These are phyloP conservation scores for Leptodactylus fuscus DNA, from an alignment of 2,113 vertebrate genomes.

Conservation along the genomic window DNA sequence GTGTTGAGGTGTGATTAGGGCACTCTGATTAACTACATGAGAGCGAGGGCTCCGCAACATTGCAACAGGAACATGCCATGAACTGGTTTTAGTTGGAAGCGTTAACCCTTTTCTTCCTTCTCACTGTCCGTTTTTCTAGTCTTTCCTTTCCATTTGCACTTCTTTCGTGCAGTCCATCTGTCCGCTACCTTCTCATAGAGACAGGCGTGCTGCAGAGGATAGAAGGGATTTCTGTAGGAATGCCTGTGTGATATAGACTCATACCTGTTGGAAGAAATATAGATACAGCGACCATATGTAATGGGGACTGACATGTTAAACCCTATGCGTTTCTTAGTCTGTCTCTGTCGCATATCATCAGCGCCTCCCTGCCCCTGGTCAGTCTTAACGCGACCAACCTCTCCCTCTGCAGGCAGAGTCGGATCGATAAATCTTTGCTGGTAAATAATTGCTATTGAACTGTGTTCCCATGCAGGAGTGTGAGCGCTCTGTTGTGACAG, in stretches of 20 bases:
- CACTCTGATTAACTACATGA: neutral
- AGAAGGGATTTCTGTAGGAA: too few relatives aligned
- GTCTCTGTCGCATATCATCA: neutral
- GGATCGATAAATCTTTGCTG: slow-evolving; percentile 86
- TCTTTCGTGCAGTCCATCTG: neutral
- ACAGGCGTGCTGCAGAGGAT: too few relatives aligned
- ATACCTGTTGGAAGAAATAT: neutral
- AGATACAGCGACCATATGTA: neutral
- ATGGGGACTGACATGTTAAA: slow-evolving; percentile 6
- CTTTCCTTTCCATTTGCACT: neutral
- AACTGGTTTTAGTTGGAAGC: too few relatives aligned
- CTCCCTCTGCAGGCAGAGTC: slow-evolving; percentile 69
- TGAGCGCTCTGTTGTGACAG: slow-evolving; percentile 84
- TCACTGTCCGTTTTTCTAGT: too few relatives aligned
- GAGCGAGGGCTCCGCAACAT: neutral
- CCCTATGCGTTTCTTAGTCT: neutral
- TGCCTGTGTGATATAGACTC: neutral
- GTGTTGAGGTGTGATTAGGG: slow-evolving; percentile 64
- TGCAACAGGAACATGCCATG: neutral
- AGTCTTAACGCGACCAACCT: slow-evolving; percentile 58
- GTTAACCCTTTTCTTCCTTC: neutral
- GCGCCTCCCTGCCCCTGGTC: slow-evolving; percentile 43
- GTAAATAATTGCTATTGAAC: slow-evolving; percentile 87
- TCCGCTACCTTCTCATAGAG: neutral
- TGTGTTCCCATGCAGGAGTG: slow-evolving; percentile 86